Evolutionary conservation across 2,888 invertebrate species (phyloP), one percentile per base, ranked within the genome.

Genomic region (Geotrupes spiniger): DNA sequence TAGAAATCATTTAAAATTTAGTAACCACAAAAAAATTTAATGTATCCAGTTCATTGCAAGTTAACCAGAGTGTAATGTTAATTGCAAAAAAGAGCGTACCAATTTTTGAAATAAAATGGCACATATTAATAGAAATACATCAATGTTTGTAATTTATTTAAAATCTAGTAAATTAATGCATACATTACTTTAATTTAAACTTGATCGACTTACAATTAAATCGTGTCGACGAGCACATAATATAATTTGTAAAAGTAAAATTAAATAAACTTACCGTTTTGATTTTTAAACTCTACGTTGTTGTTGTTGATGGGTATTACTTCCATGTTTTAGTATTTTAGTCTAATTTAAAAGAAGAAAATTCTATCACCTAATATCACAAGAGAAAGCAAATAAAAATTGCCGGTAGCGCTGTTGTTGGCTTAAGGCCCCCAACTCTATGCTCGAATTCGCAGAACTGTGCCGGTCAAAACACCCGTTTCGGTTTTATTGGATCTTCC

Each of bases 251-350:
- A 41, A 11, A 2, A 8, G 15, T 9, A 17, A 36, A 44, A 33
- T 33, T 39, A 8, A 27, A 29, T 8, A 38, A 21, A 63, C 65
- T 66, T 63, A 70, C 69, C 65, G 53, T 66, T 67, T 57, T 64
- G 62, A 55, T 61, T 65, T 43, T 66, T 68, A 61, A 69, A 70
- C 56, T 68, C 67, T 54, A 66, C 57, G 48, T 64, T 62, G 46
- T 65, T 63, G 25, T 52, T 52, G 41, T 52, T 52, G 33, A 65
- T 56, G 25, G 68, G 63, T 55, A 69, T 59, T 53, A 69, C 63
- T 60, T 69, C 69, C 69, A 69, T 69, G 49, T 51, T 58, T 33
- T 33, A 2, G 11, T 33, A 11, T 33, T 6, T 14, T 33, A 14
- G n/a, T 12, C 2, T 33, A 8, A 14, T 14, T 33, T 29, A 4